Evolutionary conservation across 2,797 vertebrate genomes (phyloP).

Genomic region (Chiroxiphia lanceolata): DNA sequence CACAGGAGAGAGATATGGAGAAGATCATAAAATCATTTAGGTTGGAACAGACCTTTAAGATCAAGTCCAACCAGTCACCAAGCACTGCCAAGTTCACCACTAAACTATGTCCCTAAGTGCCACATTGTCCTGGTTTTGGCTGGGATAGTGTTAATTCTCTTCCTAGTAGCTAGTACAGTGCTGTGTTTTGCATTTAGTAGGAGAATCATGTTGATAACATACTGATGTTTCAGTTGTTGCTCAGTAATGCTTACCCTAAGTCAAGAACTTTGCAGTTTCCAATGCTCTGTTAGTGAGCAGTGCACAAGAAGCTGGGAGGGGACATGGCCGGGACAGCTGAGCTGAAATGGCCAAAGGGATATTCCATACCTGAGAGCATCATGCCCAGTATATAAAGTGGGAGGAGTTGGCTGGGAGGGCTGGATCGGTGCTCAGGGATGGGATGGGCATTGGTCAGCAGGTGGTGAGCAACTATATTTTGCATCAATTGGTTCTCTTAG

Average conservation of each 20-base stretch:
- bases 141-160: neutral
- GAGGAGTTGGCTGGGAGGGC: neutral
- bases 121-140: neutral
- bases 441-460: neutral
- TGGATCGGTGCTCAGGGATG: rapidly evolving
- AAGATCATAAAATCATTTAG: neutral
- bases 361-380: neutral
- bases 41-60: neutral
- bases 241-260: neutral
- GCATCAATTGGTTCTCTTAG: neutral
- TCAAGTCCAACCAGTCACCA: neutral
- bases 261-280: neutral
- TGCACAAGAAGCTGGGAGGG: neutral
- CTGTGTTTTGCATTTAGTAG: neutral
- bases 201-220: neutral
- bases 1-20: neutral
- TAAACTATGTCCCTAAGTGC: neutral
- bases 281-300: neutral
- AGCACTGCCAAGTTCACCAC: neutral
- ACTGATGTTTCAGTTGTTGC: neutral
- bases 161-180: neutral
- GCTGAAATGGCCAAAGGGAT: neutral
- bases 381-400: neutral
- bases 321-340: neutral
- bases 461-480: neutral